Conservation (phyloP, 92 coral and sea anemone genomes). For the Epizoanthus fatuus region DNA sequence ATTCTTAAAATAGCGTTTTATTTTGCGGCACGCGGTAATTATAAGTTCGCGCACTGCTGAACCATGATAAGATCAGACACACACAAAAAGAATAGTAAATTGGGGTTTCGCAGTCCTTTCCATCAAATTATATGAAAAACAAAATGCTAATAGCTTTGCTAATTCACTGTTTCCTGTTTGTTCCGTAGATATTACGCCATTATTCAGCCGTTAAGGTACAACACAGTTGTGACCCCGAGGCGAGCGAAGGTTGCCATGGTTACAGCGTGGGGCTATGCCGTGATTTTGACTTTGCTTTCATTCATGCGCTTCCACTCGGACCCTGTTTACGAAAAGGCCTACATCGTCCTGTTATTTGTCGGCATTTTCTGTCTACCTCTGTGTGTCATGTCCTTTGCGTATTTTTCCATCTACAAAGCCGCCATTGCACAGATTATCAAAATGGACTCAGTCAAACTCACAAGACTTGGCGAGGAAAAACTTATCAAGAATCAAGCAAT, state of each 20-base stretch:
- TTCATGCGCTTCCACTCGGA: slow-evolving; percentile 75
- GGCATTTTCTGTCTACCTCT: slow-evolving; percentile 80
- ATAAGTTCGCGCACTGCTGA: not conserved
- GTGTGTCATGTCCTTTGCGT: slow-evolving; percentile 80
- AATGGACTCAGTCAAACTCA: slow-evolving; percentile 67
- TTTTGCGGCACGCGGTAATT: slow-evolving; percentile 43
- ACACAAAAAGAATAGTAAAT: not conserved
- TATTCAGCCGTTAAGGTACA: slow-evolving; percentile 77
- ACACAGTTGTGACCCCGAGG: slow-evolving; percentile 80
- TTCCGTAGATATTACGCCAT: slow-evolving; percentile 77
- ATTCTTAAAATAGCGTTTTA: slow-evolving; percentile 43
- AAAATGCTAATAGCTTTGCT: slow-evolving; percentile 20
- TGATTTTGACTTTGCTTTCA: slow-evolving; percentile 65
- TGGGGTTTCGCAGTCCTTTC: slow-evolving; percentile 30
- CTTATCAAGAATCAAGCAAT: slow-evolving; percentile 44
- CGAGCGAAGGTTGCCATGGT: slow-evolving; percentile 82
- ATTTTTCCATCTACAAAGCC: slow-evolving; percentile 85
- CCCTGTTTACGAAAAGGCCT: slow-evolving; percentile 50
- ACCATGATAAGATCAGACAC: slow-evolving; percentile 1
- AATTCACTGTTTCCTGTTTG: slow-evolving; percentile 37
- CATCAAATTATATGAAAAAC: not conserved
- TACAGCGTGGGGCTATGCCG: slow-evolving; percentile 72
- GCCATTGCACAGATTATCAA: slow-evolving; percentile 86
- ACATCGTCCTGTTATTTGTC: slow-evolving; percentile 72
- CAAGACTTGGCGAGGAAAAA: slow-evolving; percentile 21